Evolutionary conservation across 2,797 vertebrate genomes (phyloP).

Genomic region (Scomberomorus guttatus): DNA sequence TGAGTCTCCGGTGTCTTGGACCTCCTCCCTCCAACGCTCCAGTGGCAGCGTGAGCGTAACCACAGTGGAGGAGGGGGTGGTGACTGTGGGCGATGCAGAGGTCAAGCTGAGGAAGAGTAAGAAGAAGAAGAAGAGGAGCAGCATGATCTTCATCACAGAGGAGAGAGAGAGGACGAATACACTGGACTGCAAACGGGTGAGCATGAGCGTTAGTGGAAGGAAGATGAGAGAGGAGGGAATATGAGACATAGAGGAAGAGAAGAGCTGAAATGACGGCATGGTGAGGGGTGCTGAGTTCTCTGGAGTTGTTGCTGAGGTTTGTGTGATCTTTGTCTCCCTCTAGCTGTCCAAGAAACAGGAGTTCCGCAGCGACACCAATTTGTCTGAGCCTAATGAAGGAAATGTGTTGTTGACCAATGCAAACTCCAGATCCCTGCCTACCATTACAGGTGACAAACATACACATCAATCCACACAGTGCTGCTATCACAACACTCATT

Average conservation of each 20-base stretch:
- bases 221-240: background rate
- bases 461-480: background rate
- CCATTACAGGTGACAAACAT: constrained; percentile 90
- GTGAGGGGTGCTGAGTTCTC: background rate
- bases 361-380: constrained; percentile 98
- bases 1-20: constrained; percentile 68
- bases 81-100: constrained; percentile 86
- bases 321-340: constrained; percentile 70
- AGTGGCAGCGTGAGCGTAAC: constrained; percentile 80
- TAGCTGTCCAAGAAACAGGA: constrained; percentile 97
- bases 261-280: background rate
- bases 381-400: constrained; percentile 86
- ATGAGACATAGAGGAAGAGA: background rate
- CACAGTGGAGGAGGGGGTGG: constrained; percentile 67
- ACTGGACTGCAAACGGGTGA: constrained; percentile 84
- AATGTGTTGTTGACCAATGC: constrained; percentile 85
- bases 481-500: background rate
- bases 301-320: constrained; percentile 12
- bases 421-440: constrained; percentile 95
- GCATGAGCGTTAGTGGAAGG: background rate
- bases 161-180: constrained; percentile 82
- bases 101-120: constrained; percentile 93
- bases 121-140: constrained; percentile 94
- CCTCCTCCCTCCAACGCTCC: constrained; percentile 72
- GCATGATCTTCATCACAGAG: constrained; percentile 92